Evolutionary conservation across 1,140 invertebrate genomes (phyloP), one percentile per base, ranked within the genome.

Genomic region (Drosophila eugracilis): DNA sequence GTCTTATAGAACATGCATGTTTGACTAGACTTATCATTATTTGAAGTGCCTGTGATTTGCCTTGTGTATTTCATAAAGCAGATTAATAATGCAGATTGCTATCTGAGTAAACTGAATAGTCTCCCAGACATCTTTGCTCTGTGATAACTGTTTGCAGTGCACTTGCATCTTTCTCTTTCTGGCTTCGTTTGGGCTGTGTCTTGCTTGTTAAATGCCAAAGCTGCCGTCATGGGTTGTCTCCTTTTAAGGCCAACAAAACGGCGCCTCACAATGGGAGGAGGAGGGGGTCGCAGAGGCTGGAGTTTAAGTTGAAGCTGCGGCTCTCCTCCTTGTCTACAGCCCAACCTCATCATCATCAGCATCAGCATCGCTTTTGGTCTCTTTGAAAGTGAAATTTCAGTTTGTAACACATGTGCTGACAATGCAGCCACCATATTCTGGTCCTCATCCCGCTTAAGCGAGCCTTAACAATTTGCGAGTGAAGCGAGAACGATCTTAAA

Each of bases 301-400:
- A 24, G 48, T 17, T 55, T 39, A 6, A 50, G 75, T 47, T 49
- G 49, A 48, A 73, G 60, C 44, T 69, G 62, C 49, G 37, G 37
- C 48, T 52, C 26, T 53, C 21, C 32, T n/a, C 26, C 17, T 52
- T 32, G 30, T 7, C 28, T 7, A 22, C 9, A 17, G 14, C 65
- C 5, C 39, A 17, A 10, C 14, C 34, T 52, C 69, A 72, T 48
- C 65, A 60, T 52, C 69, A 49, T 48, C 63, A 59, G 47, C 70
- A 50, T 48, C 67, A 59, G 57, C 53, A 42, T 19, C 39, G 54
- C 53, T 59, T 50, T 70, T 74, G 75, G 59, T 41, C 54, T 26
- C 77, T 63, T 81, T 75, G 81, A 85, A 85, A 85, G 81, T 85
- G 81, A 85, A 85, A 86, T 86, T 80, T 72, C 47, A 49, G 52